A percentile compares a stretch with the other conserved stretches of the same genome.
phyloP scores from a whole-genome alignment of 2,888 invertebrate species.

The Polia nebulosa region DNA sequence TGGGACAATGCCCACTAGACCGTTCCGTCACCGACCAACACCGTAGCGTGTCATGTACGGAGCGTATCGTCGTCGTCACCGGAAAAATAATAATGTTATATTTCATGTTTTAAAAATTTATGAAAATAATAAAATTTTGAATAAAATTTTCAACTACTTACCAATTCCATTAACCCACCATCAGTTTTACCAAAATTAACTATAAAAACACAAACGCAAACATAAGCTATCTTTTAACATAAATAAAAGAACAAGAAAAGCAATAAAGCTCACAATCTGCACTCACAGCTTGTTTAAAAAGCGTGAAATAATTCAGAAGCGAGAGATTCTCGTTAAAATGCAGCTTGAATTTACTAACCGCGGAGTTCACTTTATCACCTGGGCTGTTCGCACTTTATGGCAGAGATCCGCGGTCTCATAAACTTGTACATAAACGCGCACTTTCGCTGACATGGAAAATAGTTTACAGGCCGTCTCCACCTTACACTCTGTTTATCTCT shows the following conservation, averaged over 20 bases:
- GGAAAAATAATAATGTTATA: too few species aligned
- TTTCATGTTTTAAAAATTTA: too few species aligned
- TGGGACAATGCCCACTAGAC: too few species aligned
- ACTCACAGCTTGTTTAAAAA: conserved; percentile 79
- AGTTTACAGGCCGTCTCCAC: conserved; percentile 86
- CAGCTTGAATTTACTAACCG: conserved; percentile 84
- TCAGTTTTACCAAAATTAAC: neutral
- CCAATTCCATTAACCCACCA: neutral
- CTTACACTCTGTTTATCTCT: conserved; percentile 84
- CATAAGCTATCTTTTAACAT: conserved; percentile 30
- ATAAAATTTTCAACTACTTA: neutral
- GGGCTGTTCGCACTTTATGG: conserved; percentile 56
- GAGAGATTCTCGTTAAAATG: conserved; percentile 84
- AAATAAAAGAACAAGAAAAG: conserved; percentile 61
- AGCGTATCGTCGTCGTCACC: too few species aligned
- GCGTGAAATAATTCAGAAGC: conserved; percentile 88
- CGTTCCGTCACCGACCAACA: too few species aligned
- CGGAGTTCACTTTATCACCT: conserved; percentile 85
- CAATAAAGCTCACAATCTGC: conserved; percentile 83
- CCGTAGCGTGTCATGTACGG: too few species aligned
- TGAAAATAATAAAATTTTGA: too few species aligned
- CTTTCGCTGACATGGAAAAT: conserved; percentile 90
- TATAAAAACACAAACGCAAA: conserved; percentile 29
- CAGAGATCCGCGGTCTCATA: conserved; percentile 70
- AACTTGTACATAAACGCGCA: conserved; percentile 83